Evolutionary conservation across 2,888 invertebrate genomes (phyloP).

Genomic region (Lacanobia wlatinum): DNA sequence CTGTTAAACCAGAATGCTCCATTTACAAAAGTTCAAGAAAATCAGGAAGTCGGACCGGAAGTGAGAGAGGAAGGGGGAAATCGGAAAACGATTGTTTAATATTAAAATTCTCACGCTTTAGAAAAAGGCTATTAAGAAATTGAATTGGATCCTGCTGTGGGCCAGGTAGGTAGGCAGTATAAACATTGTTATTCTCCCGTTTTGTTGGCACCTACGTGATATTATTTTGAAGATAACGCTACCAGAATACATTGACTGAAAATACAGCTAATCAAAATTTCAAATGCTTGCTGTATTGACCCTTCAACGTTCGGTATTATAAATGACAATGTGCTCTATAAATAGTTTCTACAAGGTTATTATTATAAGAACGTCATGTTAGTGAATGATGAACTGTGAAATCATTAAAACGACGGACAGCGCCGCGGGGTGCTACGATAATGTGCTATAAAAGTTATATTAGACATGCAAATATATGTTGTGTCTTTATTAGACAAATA

Average conservation of each 20-base stretch:
- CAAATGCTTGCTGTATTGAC: conserved; percentile 37
- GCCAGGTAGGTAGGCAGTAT: conserved; percentile 4
- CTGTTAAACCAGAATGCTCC: conserved; percentile 14
- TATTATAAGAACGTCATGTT: conserved; percentile 39
- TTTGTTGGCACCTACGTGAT: conserved; percentile 35
- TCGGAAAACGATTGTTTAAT: conserved; percentile 32
- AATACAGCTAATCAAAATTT: conserved; percentile 47
- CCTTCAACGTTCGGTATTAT: conserved; percentile 29
- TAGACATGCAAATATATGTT: conserved; percentile 59
- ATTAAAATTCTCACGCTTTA: conserved; percentile 38
- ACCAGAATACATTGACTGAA: conserved; percentile 53
- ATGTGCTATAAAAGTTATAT: conserved; percentile 56
- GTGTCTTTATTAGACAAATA: conserved; percentile 50
- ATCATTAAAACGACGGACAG: conserved; percentile 50
- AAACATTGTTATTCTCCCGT: conserved; percentile 29
- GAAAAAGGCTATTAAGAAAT: conserved; percentile 22
- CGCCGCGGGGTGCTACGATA: conserved; percentile 50
- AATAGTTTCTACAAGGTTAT: conserved; percentile 45
- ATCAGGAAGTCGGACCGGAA: conserved; percentile 56
- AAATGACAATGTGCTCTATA: conserved; percentile 40
- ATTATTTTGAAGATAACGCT: conserved; percentile 49
- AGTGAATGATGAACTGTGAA: conserved; percentile 61
- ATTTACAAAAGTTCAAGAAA: conserved; percentile 39
- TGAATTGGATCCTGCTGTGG: conserved; percentile 16
- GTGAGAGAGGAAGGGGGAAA: conserved; percentile 35